phyloP scores from a whole-genome alignment of 2,888 invertebrate genomes.

The Notodonta ziczac region DNA sequence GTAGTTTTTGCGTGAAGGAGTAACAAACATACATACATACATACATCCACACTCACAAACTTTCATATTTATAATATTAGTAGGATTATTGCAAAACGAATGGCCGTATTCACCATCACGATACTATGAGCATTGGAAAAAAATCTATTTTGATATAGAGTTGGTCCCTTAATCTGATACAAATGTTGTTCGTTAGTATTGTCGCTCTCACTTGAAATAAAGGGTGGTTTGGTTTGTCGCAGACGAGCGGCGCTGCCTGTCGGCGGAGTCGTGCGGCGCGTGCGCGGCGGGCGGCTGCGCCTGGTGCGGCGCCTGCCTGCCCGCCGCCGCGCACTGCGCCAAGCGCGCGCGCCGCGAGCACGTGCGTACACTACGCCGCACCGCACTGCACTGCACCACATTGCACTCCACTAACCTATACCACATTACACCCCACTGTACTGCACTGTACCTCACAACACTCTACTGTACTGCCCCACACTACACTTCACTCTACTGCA shows the following conservation, averaged over 20 bases:
- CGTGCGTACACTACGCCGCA: background rate
- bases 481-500: background rate
- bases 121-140: no score
- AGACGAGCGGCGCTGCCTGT: slow-evolving; percentile 62
- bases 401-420: background rate
- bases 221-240: slow-evolving; percentile 1
- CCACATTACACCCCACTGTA: background rate
- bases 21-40: no score
- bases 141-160: no score
- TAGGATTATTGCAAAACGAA: no score
- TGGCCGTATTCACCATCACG: no score
- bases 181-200: no score
- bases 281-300: slow-evolving; percentile 73
- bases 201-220: no score
- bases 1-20: no score
- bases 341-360: slow-evolving; percentile 44
- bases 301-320: slow-evolving; percentile 74
- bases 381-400: background rate
- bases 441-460: no score
- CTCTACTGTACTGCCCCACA: background rate
- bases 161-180: no score
- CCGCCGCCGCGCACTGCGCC: slow-evolving; percentile 53
- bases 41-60: no score
- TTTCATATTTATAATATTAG: no score
- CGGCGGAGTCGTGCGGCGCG: slow-evolving; percentile 65